phyloP scores from a whole-genome alignment of 1,140 invertebrate species.

The Pseudomyrmex concolor region DNA sequence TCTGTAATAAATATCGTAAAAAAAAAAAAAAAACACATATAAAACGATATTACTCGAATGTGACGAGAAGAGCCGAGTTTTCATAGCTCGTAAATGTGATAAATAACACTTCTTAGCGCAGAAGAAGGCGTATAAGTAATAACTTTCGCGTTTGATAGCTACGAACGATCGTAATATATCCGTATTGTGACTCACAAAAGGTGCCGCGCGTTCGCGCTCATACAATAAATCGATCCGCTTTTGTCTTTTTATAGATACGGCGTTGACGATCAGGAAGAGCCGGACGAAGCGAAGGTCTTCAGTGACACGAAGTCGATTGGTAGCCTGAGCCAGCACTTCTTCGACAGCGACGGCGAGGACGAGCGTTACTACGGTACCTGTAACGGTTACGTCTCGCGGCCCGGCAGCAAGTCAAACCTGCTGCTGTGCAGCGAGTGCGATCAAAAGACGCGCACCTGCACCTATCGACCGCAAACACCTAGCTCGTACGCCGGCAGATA shows the following conservation, averaged over 20 bases:
- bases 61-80: not conserved
- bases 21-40: not conserved
- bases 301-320: constrained; percentile 82
- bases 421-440: constrained; percentile 83
- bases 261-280: constrained; percentile 44
- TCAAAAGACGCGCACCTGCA: constrained; percentile 78
- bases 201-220: not conserved
- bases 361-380: constrained; percentile 75
- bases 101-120: not conserved
- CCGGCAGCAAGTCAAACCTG: constrained; percentile 83
- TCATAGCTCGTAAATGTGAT: not conserved
- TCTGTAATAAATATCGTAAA: not conserved
- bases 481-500: constrained; percentile 75
- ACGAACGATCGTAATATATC: not conserved
- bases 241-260: constrained; percentile 32
- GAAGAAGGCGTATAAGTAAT: not conserved
- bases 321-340: constrained; percentile 82
- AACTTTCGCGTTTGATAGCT: not conserved
- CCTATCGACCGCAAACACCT: constrained; percentile 79
- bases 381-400: constrained; percentile 81
- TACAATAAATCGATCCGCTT: not conserved
- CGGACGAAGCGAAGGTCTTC: constrained; percentile 56
- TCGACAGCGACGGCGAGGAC: constrained; percentile 82
- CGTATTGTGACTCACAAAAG: not conserved
- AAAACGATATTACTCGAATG: not conserved